A percentile compares a stretch with the other conserved stretches of the same genome.
Conservation (phyloP, 2,113 vertebrate species). For the Saccopteryx leptura region DNA sequence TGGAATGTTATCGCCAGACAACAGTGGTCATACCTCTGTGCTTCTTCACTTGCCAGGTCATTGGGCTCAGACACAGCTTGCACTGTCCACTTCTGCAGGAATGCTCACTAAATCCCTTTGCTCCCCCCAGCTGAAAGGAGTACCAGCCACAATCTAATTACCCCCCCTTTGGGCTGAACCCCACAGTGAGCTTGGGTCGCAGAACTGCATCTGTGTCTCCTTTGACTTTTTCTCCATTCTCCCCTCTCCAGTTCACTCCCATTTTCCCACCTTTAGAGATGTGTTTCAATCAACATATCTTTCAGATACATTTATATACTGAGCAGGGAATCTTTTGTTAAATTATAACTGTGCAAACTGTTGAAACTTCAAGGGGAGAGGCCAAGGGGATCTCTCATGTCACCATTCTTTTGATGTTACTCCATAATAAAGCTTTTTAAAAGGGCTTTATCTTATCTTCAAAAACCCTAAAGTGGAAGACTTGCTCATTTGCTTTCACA, state of each 20-base stretch:
- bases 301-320: background rate
- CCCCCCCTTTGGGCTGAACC: background rate
- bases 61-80: background rate
- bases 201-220: background rate
- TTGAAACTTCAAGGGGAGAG: background rate
- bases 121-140: background rate
- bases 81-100: background rate
- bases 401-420: background rate
- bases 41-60: background rate
- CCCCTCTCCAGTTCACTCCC: background rate
- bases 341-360: background rate
- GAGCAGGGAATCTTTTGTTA: background rate
- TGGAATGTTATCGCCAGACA: background rate
- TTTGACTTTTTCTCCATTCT: background rate
- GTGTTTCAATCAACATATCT: background rate
- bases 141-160: too few relatives aligned
- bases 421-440: slow-evolving; percentile 73
- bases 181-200: background rate
- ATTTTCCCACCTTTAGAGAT: background rate
- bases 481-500: slow-evolving; percentile 57
- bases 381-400: background rate
- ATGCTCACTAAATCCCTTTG: background rate
- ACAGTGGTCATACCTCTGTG: background rate
- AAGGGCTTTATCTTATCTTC: slow-evolving; percentile 64
- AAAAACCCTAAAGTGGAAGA: slow-evolving; percentile 43